Percentiles rank a stretch among this genome's conserved stretches.
Conservation (phyloP, 2,888 invertebrate genomes). For the Andrena bucephala region DNA sequence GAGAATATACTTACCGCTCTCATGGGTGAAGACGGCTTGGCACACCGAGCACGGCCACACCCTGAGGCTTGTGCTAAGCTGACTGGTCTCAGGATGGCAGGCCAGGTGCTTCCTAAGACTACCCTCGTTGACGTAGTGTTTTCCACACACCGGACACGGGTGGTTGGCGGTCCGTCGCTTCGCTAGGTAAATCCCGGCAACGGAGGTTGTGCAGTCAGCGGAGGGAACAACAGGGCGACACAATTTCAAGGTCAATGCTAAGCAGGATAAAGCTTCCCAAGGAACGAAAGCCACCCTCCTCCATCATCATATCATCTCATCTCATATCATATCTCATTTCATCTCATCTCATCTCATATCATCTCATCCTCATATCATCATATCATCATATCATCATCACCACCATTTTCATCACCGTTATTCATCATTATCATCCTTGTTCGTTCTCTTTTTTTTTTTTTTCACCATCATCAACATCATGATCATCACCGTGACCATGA, state of each 20-base stretch:
- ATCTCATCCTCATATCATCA: slow-evolving; percentile 20
- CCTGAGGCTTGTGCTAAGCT: slow-evolving; percentile 93
- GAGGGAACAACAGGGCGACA: slow-evolving; percentile 85
- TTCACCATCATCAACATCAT: background rate
- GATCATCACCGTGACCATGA: slow-evolving; percentile 19
- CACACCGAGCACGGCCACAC: slow-evolving; percentile 99
- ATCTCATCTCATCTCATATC: slow-evolving; percentile 43
- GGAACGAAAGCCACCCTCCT: slow-evolving; percentile 77
- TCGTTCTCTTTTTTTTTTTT: slow-evolving; percentile 10
- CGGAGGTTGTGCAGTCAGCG: slow-evolving; percentile 85
- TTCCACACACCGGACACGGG: slow-evolving; percentile 97
- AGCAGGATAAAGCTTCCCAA: slow-evolving; percentile 84
- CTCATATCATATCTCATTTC: slow-evolving; percentile 35
- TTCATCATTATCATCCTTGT: slow-evolving; percentile 33
- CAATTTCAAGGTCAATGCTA: slow-evolving; percentile 85
- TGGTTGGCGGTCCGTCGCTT: slow-evolving; percentile 97
- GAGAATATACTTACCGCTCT: slow-evolving; percentile 90
- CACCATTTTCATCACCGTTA: slow-evolving; percentile 38
- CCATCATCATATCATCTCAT: slow-evolving; percentile 64
- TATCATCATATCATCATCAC: slow-evolving; percentile 31
- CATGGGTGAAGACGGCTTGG: slow-evolving; percentile 97
- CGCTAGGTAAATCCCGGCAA: slow-evolving; percentile 90
- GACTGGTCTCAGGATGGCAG: slow-evolving; percentile 96
- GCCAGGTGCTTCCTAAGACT: slow-evolving; percentile 96
- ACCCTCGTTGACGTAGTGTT: slow-evolving; percentile 98